These are phyloP conservation scores for Scaptodrosophila lebanonensis DNA, from an alignment of 1,140 invertebrate species.

Conservation along the genomic window DNA sequence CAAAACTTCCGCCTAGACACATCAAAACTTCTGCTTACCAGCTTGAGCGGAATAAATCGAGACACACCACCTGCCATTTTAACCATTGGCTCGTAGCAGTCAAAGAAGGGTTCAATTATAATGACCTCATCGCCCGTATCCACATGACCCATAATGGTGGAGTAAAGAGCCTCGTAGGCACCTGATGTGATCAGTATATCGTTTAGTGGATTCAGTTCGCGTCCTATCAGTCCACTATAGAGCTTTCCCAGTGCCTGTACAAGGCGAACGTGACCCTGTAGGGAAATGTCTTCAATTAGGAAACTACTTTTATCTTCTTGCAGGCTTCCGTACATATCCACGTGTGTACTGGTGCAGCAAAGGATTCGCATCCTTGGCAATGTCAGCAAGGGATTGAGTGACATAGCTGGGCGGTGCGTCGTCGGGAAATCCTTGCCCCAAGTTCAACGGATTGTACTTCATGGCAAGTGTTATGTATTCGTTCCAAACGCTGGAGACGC, in stretches of 20 bases:
- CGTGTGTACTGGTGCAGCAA: slow-evolving; percentile 94
- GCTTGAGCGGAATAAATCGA: slow-evolving; percentile 91
- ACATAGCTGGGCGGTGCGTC: slow-evolving; percentile 92
- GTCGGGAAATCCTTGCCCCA: slow-evolving; percentile 99
- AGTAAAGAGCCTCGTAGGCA: slow-evolving; percentile 95
- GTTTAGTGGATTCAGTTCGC: slow-evolving; percentile 86
- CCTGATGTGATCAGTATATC: slow-evolving; percentile 94
- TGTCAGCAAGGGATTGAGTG: slow-evolving; percentile 85
- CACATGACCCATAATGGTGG: slow-evolving; percentile 89
- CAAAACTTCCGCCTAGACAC: background rate
- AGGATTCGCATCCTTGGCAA: slow-evolving; percentile 83
- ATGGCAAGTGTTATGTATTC: slow-evolving; percentile 94
- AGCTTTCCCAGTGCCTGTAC: slow-evolving; percentile 90
- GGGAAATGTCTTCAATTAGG: background rate
- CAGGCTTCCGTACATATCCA: slow-evolving; percentile 84
- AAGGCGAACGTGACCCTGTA: slow-evolving; percentile 94
- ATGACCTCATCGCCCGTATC: slow-evolving; percentile 94
- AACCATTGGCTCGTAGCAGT: slow-evolving; percentile 98
- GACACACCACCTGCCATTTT: slow-evolving; percentile 90
- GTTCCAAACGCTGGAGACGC: slow-evolving; percentile 85
- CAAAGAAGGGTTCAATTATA: slow-evolving; percentile 98
- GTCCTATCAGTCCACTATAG: slow-evolving; percentile 88
- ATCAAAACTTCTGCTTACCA: slow-evolving; percentile 79
- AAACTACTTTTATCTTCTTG: background rate
- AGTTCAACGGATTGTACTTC: slow-evolving; percentile 94